A percentile compares a stretch with the other conserved stretches of the same genome.
phyloP scores from a whole-genome alignment of 2,113 vertebrate species.

The Paralichthys olivaceus region DNA sequence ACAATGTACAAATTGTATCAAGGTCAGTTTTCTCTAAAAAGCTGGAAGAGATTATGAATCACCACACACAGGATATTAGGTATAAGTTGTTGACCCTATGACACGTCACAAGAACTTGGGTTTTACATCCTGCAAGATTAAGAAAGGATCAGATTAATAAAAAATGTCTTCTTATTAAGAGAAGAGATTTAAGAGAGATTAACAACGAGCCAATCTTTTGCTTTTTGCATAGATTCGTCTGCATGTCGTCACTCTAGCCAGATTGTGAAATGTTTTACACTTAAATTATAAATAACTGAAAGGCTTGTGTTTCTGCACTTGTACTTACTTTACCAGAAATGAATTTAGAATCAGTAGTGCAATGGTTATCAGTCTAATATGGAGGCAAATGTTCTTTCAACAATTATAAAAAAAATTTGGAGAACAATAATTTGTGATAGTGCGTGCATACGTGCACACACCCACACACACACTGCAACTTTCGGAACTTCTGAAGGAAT shows the following conservation, averaged over 20 bases:
- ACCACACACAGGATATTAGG: too few species aligned
- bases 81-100: too few species aligned
- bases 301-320: slow-evolving; percentile 4
- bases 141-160: neutral
- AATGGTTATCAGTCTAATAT: too few species aligned
- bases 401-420: too few species aligned
- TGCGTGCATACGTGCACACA: neutral
- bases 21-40: too few species aligned
- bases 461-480: neutral
- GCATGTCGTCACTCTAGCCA: neutral
- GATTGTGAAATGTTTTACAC: slow-evolving; percentile 6
- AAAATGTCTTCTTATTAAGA: neutral
- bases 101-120: too few species aligned
- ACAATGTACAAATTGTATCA: too few species aligned
- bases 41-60: too few species aligned
- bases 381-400: too few species aligned
- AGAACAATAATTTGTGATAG: slow-evolving; percentile 13
- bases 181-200: neutral
- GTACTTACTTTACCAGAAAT: slow-evolving; percentile 18
- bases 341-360: neutral
- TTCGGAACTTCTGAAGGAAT: slow-evolving; percentile 36
- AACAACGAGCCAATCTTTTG: neutral
- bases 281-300: slow-evolving; percentile 14
- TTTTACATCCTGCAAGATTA: neutral
- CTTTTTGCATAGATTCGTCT: neutral